These are phyloP conservation scores for Neodiprion pinetum DNA, from an alignment of 1,140 invertebrate genomes.

Conservation along the genomic window DNA sequence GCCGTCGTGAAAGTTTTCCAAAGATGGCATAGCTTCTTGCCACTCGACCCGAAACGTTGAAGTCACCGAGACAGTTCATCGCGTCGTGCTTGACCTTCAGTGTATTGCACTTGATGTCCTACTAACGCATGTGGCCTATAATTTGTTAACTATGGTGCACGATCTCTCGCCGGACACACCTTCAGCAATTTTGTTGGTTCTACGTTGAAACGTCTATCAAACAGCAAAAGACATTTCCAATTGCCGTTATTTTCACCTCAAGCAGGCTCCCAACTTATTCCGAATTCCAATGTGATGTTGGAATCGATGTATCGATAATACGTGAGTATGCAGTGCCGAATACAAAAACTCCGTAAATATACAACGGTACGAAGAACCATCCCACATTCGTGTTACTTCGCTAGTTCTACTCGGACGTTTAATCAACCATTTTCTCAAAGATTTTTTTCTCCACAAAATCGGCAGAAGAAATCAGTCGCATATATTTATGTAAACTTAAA, in stretches of 20 bases:
- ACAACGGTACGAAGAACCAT: not conserved
- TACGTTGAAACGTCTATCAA: not conserved
- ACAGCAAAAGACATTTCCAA: not conserved
- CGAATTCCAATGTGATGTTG: not conserved
- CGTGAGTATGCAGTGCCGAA: not conserved
- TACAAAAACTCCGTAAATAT: not conserved
- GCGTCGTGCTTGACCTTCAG: not conserved
- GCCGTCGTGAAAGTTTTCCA: not conserved
- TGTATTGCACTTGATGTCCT: not conserved
- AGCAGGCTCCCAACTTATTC: not conserved
- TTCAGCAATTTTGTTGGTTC: not conserved
- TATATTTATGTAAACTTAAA: too few species aligned
- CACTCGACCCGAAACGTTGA: not conserved
- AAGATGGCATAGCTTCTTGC: not conserved
- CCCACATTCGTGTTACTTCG: not conserved
- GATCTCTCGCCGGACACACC: not conserved
- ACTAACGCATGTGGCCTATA: not conserved
- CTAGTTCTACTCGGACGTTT: too few species aligned
- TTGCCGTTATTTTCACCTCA: constrained; percentile 5
- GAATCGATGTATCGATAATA: not conserved
- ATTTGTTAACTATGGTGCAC: not conserved
- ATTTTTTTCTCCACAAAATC: too few species aligned
- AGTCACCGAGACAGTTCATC: not conserved
- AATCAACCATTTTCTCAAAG: too few species aligned
- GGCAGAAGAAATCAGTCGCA: too few species aligned